Evolutionary conservation across 2,113 vertebrate species (phyloP), one percentile per base, ranked within the genome.

Genomic region (Gorsachius goisagi): DNA sequence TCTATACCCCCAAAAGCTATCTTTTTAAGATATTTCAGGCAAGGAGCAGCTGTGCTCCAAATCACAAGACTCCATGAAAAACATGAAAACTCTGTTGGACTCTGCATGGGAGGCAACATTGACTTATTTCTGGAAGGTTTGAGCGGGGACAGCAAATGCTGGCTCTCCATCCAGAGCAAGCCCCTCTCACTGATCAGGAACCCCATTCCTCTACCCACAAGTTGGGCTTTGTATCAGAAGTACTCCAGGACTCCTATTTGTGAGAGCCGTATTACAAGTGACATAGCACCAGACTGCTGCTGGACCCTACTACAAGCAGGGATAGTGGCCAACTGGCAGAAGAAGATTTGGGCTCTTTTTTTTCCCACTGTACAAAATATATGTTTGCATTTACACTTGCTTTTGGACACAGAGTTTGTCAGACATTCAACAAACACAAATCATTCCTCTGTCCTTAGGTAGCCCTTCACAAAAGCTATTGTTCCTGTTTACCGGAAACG

Each of bases 291-390:
- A 2, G 3, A 10, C 19, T 72, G 45, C 27, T 80, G 44, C 44
- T 79, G 58, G 24, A 58, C 14, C 15, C 28, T 49, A 9, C 19
- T 49, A 49, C 22, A 77, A 71, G 18, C 35, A 73, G 39, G 5
- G 28, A 21, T 33, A 50, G 39, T 0, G 0, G 20, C 15, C 0
- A 0, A 37, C 19, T n/a, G 24, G 32, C 59, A 80, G 50, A 59
- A 80, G 50, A 59, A 72, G 20, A 18, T 35, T 76, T 80, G 24
- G 27, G 4, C 9, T 73, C 17, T 76, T 52, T 16, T 64, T 47
- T 10, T 2, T 4, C 9, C 3, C 8, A 8, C 66, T 44, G 6
- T 28, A 44, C 37, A 11, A 24, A 67, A 17, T 47, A 52, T 8
- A 24, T 1, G 1, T 55, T 71, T 90, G 19, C 16, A 59, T 87